phyloP scores from a whole-genome alignment of 2,113 vertebrate species.

The Engystomops pustulosus region DNA sequence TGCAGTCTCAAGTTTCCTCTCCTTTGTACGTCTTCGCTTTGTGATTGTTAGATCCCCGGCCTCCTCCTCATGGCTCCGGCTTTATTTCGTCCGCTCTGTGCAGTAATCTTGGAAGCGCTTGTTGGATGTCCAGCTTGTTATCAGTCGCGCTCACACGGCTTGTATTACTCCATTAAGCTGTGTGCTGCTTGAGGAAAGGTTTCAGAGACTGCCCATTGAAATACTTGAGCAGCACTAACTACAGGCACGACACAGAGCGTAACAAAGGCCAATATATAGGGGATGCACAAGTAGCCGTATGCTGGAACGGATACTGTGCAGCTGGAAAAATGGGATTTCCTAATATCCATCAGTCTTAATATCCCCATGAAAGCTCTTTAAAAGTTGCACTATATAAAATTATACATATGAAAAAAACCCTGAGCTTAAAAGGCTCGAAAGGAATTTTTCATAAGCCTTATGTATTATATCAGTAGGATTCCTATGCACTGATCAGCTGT shows the following conservation, averaged over 20 bases:
- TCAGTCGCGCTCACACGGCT: not conserved
- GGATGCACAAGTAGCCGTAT: not conserved
- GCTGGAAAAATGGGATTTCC: conserved; percentile 1
- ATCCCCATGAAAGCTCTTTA: not conserved
- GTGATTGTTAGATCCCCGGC: not conserved
- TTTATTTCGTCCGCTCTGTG: conserved; percentile 3
- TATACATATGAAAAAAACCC: too few species aligned
- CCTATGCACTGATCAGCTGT: too few species aligned
- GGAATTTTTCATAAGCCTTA: too few species aligned
- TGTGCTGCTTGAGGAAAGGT: conserved; percentile 33
- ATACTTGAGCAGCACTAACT: conserved; percentile 21
- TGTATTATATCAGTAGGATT: too few species aligned
- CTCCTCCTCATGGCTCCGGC: not conserved
- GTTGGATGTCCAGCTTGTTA: conserved; percentile 15
- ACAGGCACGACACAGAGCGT: not conserved
- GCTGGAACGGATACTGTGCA: conserved; percentile 4
- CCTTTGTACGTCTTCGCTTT: too few species aligned
- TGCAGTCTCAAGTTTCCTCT: too few species aligned
- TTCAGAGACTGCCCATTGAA: conserved; percentile 34
- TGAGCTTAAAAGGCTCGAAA: too few species aligned
- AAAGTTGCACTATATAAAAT: not conserved
- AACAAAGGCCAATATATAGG: conserved; percentile 35
- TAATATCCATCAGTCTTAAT: not conserved
- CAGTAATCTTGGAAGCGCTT: not conserved
- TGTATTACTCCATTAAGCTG: not conserved